phyloP scores from a whole-genome alignment of 2,797 vertebrate species.

The Premnoplex brunnescens region DNA sequence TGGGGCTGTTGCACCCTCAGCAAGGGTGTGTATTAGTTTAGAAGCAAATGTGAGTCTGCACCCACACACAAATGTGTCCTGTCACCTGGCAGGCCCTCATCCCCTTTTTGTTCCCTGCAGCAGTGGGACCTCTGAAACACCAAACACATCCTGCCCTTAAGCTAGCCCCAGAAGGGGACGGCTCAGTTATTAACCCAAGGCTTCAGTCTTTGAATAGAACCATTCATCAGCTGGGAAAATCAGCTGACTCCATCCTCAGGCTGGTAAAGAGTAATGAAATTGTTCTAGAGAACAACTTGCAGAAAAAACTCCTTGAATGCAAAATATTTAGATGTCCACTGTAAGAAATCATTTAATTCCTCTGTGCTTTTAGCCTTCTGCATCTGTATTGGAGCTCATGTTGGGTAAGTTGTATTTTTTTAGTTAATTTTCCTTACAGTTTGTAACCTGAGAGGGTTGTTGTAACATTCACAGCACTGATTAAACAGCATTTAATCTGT shows the following conservation, averaged over 20 bases:
- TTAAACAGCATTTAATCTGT: background rate
- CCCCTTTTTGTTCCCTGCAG: background rate
- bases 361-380: background rate
- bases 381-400: background rate
- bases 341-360: background rate
- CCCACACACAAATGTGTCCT: background rate
- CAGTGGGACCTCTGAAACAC: background rate
- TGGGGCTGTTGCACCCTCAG: background rate
- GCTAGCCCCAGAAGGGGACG: slow-evolving; percentile 39
- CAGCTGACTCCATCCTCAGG: slow-evolving; percentile 88
- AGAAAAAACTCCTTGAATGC: background rate
- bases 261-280: slow-evolving; percentile 82
- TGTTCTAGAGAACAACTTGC: slow-evolving; percentile 79
- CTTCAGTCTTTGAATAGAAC: slow-evolving; percentile 87
- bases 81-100: background rate
- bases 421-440: background rate
- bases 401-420: background rate
- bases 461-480: background rate
- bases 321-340: background rate
- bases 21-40: background rate
- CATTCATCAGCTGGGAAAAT: slow-evolving; percentile 90
- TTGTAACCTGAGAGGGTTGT: background rate
- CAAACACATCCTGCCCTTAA: background rate
- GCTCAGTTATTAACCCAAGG: slow-evolving; percentile 89
- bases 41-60: background rate